phyloP scores from a whole-genome alignment of 2,797 vertebrate species.

The Momotus momota region DNA sequence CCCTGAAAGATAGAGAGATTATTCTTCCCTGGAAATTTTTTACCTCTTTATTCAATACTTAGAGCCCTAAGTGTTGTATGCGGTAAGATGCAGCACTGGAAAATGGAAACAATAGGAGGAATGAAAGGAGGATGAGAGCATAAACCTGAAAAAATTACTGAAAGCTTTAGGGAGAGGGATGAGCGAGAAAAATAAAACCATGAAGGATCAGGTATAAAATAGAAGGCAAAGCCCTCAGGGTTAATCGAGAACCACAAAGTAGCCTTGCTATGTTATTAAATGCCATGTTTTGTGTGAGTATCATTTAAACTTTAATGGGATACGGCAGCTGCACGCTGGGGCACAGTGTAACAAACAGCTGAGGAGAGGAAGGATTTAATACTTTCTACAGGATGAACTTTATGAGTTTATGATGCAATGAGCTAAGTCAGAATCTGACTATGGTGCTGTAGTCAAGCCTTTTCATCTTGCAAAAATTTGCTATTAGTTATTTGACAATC shows the following conservation, averaged over 20 bases:
- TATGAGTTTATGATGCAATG: slow-evolving; percentile 21
- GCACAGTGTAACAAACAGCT: slow-evolving; percentile 10
- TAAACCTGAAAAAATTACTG: neutral
- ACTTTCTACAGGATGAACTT: slow-evolving; percentile 21
- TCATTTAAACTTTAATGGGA: slow-evolving; percentile 18
- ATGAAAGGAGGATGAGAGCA: neutral
- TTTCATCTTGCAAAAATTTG: neutral
- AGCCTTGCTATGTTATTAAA: slow-evolving; percentile 9
- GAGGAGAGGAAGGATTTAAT: slow-evolving; percentile 29
- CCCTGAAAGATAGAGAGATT: neutral
- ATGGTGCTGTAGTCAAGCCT: neutral
- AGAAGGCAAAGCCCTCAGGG: neutral
- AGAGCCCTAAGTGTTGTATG: neutral
- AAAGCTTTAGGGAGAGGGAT: slow-evolving; percentile 1
- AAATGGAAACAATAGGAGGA: neutral
- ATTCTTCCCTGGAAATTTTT: neutral
- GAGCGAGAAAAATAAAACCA: slow-evolving; percentile 5
- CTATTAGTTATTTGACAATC: neutral
- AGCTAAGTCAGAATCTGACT: slow-evolving; percentile 13
- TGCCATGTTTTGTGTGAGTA: neutral
- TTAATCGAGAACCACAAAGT: slow-evolving; percentile 26
- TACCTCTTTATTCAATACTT: neutral
- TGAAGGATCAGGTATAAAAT: slow-evolving; percentile 1
- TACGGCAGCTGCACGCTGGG: neutral
- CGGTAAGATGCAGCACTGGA: neutral